These are phyloP conservation scores for Varecia variegata DNA, from an alignment of 2,797 vertebrate genomes.

Conservation along the genomic window DNA sequence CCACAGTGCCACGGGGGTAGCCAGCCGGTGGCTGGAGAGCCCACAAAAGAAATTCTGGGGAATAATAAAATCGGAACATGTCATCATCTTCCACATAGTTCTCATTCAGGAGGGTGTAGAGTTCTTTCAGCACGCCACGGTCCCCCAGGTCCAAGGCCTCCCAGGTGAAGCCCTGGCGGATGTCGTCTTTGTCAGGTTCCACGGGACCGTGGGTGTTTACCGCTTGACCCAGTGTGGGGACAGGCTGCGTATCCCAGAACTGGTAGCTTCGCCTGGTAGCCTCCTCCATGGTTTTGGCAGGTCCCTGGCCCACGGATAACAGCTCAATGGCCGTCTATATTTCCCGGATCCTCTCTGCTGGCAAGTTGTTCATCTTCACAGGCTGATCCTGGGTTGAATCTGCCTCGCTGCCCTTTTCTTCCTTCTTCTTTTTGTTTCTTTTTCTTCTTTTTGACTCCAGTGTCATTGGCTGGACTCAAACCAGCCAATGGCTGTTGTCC, in stretches of 20 bases:
- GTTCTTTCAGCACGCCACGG: constrained; percentile 95
- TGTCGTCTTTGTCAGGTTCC: constrained; percentile 95
- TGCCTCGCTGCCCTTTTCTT: constrained; percentile 90
- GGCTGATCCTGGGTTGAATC: constrained; percentile 91
- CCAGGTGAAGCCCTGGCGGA: constrained; percentile 96
- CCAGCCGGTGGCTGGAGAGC: constrained; percentile 96
- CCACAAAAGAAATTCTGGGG: constrained; percentile 97
- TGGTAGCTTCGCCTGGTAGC: constrained; percentile 97
- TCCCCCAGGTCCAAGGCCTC: constrained; percentile 95
- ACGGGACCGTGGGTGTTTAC: constrained; percentile 95
- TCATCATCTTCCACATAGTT: constrained; percentile 99
- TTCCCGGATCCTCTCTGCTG: constrained; percentile 96
- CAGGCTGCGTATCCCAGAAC: constrained; percentile 99
- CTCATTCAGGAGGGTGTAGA: constrained; percentile 97
- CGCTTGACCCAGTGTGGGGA: constrained; percentile 96
- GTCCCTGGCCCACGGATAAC: constrained; percentile 96
- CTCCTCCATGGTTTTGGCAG: constrained; percentile 99
- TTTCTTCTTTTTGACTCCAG: constrained; percentile 98
- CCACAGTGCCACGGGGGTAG: constrained; percentile 98
- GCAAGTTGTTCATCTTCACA: constrained; percentile 91
- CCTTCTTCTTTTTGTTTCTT: constrained; percentile 98
- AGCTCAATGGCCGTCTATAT: constrained; percentile 98
- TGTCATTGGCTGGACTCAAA: constrained; percentile 85
- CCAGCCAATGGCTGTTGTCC: constrained; percentile 89
- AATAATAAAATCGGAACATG: constrained; percentile 99